These are phyloP conservation scores for Samia ricini DNA, from an alignment of 1,140 invertebrate genomes.

Conservation along the genomic window DNA sequence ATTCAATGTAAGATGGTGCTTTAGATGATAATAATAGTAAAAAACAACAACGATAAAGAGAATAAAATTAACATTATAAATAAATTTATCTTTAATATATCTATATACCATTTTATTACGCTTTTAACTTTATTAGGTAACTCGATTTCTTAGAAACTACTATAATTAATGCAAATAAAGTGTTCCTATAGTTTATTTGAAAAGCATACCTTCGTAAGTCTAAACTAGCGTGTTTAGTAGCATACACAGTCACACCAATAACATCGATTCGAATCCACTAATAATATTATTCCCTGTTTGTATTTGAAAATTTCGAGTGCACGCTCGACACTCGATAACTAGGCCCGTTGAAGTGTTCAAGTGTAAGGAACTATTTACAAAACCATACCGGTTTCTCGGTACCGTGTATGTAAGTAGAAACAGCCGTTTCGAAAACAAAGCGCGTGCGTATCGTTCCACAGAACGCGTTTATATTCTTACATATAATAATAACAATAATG, in stretches of 20 bases:
- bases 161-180: no score
- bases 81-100: no score
- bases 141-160: no score
- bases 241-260: neutral
- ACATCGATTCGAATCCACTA: neutral
- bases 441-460: conserved; percentile 35
- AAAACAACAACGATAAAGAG: no score
- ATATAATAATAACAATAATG: conserved; percentile 30
- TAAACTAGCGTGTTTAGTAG: neutral
- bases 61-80: no score
- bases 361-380: conserved; percentile 35
- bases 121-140: no score
- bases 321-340: neutral
- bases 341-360: conserved; percentile 17
- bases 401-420: conserved; percentile 37
- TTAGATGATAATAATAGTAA: no score
- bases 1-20: neutral
- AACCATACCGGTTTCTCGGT: conserved; percentile 31
- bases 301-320: neutral
- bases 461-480: conserved; percentile 33
- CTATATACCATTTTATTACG: no score
- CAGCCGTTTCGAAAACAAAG: conserved; percentile 53
- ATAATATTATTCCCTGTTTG: neutral
- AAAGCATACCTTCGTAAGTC: neutral
- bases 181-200: neutral